Evolutionary conservation across 2,888 invertebrate species (phyloP).

Genomic region (Cryptus viduatorius): DNA sequence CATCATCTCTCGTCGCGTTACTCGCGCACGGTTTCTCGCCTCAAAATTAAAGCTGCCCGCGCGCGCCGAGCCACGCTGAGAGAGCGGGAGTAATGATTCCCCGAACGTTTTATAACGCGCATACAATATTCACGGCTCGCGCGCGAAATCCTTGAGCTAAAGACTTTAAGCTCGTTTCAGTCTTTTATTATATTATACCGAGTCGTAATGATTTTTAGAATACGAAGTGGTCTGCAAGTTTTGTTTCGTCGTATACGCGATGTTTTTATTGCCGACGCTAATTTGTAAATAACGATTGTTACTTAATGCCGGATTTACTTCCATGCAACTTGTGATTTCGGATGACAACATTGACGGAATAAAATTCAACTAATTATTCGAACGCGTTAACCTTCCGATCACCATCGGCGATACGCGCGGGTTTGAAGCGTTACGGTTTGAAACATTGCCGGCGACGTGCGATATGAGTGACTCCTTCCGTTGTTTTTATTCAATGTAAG

Average conservation of each 20-base stretch:
- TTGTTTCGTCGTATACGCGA: not conserved
- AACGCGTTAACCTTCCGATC: not conserved
- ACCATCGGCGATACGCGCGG: not conserved
- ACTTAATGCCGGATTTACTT: not conserved
- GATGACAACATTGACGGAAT: conserved; percentile 33
- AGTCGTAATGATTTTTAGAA: not conserved
- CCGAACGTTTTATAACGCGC: conserved; percentile 62
- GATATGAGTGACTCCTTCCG: conserved; percentile 56
- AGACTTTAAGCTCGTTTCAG: not conserved
- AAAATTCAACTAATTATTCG: conserved; percentile 20
- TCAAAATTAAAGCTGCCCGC: conserved; percentile 68
- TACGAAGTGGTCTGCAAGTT: not conserved
- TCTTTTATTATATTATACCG: not conserved
- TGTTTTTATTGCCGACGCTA: not conserved
- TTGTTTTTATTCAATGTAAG: conserved; percentile 43
- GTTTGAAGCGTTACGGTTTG: conserved; percentile 11
- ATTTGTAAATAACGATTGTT: not conserved
- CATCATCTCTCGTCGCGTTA: conserved; percentile 65
- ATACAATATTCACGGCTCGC: conserved; percentile 12
- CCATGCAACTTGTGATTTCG: not conserved
- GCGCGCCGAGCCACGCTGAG: conserved; percentile 27
- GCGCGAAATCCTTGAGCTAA: conserved; percentile 31
- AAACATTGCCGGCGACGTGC: conserved; percentile 35
- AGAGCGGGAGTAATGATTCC: conserved; percentile 62
- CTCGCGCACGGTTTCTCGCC: conserved; percentile 55